Conservation (phyloP, 2,888 invertebrate species). For the Muscina levida region DNA sequence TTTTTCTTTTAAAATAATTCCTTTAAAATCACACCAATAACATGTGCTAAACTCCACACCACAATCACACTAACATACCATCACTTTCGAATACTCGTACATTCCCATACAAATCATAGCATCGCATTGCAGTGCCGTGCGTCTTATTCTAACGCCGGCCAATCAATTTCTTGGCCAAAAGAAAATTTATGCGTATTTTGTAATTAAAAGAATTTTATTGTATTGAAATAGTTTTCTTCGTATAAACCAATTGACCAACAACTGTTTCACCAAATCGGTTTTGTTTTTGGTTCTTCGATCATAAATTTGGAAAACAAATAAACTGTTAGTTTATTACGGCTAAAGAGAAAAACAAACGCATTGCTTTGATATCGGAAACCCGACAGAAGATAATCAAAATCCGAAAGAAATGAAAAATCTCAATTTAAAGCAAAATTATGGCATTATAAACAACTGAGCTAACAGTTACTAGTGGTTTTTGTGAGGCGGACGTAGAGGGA, state of each 20-base stretch:
- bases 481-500: not conserved
- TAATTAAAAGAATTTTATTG: slow-evolving; percentile 12
- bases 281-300: not conserved
- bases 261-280: too few relatives aligned
- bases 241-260: too few relatives aligned
- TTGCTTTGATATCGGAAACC: slow-evolving; percentile 11
- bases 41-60: too few relatives aligned
- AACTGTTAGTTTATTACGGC: slow-evolving; percentile 47
- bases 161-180: not conserved
- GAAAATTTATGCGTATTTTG: slow-evolving; percentile 14
- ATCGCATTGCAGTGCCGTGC: too few relatives aligned
- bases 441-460: slow-evolving; percentile 55
- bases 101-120: not conserved
- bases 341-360: slow-evolving; percentile 7
- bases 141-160: not conserved
- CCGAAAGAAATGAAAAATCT: slow-evolving; percentile 32
- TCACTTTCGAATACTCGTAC: too few relatives aligned
- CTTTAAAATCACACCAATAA: too few relatives aligned
- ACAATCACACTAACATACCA: too few relatives aligned
- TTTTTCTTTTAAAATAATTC: too few relatives aligned
- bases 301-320: slow-evolving; percentile 51
- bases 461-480: not conserved
- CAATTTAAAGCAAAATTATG: slow-evolving; percentile 58
- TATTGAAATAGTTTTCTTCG: too few relatives aligned
- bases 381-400: not conserved